Evolutionary conservation across 2,797 vertebrate genomes (phyloP).

Genomic region (Morus bassanus): DNA sequence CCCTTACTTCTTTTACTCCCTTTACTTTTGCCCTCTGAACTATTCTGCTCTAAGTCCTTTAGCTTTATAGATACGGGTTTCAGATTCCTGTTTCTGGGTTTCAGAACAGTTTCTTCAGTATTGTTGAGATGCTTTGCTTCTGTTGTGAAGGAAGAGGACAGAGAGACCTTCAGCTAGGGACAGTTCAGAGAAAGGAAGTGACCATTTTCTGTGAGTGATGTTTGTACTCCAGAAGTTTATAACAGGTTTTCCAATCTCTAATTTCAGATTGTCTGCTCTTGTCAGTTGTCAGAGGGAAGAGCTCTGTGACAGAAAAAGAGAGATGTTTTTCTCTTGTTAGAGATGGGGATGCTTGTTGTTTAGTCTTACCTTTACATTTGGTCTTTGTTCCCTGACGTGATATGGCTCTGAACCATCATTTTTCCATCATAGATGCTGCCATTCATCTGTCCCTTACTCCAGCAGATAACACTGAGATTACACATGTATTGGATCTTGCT

Average conservation of each 20-base stretch:
- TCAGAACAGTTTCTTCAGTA: not conserved
- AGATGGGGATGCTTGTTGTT: not conserved
- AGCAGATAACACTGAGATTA: not conserved
- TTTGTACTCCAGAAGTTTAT: not conserved
- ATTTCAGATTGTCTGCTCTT: not conserved
- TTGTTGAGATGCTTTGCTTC: not conserved
- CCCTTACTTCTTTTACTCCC: not conserved
- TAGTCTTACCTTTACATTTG: not conserved
- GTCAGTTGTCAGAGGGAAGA: not conserved
- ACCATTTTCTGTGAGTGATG: not conserved
- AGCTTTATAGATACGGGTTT: not conserved
- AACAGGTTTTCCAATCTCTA: not conserved
- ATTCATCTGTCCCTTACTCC: not conserved
- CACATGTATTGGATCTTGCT: accelerated
- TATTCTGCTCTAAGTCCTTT: not conserved
- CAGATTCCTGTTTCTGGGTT: not conserved
- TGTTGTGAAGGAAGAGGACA: not conserved
- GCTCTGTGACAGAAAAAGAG: not conserved
- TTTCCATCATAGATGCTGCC: not conserved
- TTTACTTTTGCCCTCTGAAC: not conserved
- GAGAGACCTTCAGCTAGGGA: not conserved
- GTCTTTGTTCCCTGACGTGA: not conserved
- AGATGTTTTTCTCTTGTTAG: not conserved
- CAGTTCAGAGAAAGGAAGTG: not conserved
- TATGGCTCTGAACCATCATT: not conserved